Evolutionary conservation across 2,113 vertebrate genomes (phyloP), one percentile per base, ranked within the genome.

Genomic region (Anarrhichthys ocellatus): DNA sequence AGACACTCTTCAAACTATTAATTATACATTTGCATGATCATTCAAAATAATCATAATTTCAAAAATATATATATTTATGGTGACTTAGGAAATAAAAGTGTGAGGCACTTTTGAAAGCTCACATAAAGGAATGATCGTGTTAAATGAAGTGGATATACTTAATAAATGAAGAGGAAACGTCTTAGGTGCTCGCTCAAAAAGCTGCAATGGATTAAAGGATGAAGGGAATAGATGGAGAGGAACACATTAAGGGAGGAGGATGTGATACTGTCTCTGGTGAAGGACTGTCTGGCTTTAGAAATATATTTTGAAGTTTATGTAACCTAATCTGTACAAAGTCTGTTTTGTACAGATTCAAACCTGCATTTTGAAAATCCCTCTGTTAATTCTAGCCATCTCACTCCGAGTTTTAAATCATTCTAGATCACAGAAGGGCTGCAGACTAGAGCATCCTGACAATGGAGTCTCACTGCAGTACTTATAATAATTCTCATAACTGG

Each of bases 121-220:
- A 58, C 64, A 54, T 54, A 22, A 46, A 75, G 18, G 4, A 70
- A 64, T 9, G 4, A 50, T 1, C 34, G 40, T 20, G 10, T 48
- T 58, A 22, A n/a, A 34, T 52, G 0, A 17, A 32, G 29, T 36
- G 22, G 29, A 40, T 59, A 15, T n/a, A 2, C 6, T 73, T 3
- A 22, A 66, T 68, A 67, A 63, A 42, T 42, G 22, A 62, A 29
- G 9, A 17, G 1, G 20, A 52, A 64, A 27, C 2, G 0, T 24
- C 29, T 73, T 18, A 40, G 38, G 20, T 69, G 9, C 36, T 58
- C 15, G 17, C 38, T 79, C 1, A 63, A 40, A 72, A 65, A 63
- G 24, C 27, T 80, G 61, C 22, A 13, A 66, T 24, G 38, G 71
- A 52, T 17, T 67, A 32, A 40, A 36, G 20, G 66, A 76, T 67